Evolutionary conservation across 2,888 invertebrate species (phyloP).

Genomic region (Synanthedon tipuliformis): DNA sequence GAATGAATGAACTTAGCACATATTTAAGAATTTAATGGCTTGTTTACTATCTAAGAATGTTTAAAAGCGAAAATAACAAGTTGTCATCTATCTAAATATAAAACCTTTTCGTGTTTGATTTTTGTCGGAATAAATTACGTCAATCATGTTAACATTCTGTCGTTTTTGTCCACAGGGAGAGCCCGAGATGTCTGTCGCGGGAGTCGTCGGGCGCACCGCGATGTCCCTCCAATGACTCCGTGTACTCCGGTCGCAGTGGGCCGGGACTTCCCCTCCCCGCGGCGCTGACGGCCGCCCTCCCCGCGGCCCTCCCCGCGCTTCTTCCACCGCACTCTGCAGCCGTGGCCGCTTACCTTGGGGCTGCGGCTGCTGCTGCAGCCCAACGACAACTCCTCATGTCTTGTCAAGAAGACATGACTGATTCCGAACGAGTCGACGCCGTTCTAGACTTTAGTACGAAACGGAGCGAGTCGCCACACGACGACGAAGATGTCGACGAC

Average conservation of each 20-base stretch:
- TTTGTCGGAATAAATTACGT: constrained; percentile 21
- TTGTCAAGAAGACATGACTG: constrained; percentile 77
- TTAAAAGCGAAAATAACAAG: constrained; percentile 29
- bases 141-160: constrained; percentile 19
- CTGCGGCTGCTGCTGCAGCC: constrained; percentile 78
- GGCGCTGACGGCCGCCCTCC: constrained; percentile 75
- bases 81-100: constrained; percentile 16
- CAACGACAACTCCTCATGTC: constrained; percentile 84
- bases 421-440: constrained; percentile 72
- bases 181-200: constrained; percentile 85
- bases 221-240: constrained; percentile 83
- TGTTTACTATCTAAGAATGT: constrained; percentile 24
- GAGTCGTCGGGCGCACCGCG: constrained; percentile 81
- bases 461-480: constrained; percentile 63
- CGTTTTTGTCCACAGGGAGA: constrained; percentile 78
- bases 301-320: constrained; percentile 76
- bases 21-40: constrained; percentile 5
- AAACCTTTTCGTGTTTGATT: constrained; percentile 12
- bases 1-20: too few species aligned
- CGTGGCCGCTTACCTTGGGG: constrained; percentile 83
- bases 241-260: constrained; percentile 75
- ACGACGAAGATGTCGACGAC: constrained; percentile 72
- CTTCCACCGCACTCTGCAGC: constrained; percentile 84
- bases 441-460: constrained; percentile 87
- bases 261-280: constrained; percentile 61